Evolutionary conservation across 2,797 vertebrate genomes (phyloP).

Genomic region (Tragopan temminckii): DNA sequence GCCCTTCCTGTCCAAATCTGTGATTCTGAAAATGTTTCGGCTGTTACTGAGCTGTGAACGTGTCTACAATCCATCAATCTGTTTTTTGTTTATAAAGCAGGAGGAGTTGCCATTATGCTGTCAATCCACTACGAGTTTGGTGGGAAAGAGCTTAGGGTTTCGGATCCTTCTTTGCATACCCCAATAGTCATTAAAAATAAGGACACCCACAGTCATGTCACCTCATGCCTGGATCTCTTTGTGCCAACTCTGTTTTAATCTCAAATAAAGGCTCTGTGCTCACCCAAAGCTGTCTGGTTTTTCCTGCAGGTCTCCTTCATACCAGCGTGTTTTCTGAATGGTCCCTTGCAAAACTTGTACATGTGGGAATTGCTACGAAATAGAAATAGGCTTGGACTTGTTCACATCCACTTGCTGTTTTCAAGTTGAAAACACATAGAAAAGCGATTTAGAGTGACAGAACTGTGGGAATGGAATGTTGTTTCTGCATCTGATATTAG

Average conservation of each 20-base stretch:
- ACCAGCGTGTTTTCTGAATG: constrained; percentile 16
- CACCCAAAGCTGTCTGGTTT: background rate
- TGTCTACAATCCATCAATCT: background rate
- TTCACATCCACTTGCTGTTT: constrained; percentile 71
- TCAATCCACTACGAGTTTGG: background rate
- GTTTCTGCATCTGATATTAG: too few species aligned
- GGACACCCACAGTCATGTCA: background rate
- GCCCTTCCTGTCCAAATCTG: background rate
- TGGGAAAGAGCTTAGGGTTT: background rate
- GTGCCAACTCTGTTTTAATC: background rate
- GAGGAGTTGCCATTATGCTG: background rate
- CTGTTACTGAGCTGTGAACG: background rate
- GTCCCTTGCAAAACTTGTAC: constrained; percentile 27
- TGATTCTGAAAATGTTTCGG: background rate
- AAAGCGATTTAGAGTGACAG: constrained; percentile 59
- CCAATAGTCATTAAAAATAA: background rate
- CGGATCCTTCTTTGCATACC: background rate
- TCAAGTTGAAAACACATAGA: constrained; percentile 63
- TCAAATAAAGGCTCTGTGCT: background rate
- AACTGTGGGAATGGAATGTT: too few species aligned
- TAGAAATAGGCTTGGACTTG: constrained; percentile 69
- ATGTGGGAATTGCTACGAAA: constrained; percentile 71
- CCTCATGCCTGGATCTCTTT: background rate
- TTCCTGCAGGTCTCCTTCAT: background rate
- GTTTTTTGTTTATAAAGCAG: background rate